These are phyloP conservation scores for Siniperca chuatsi DNA, from an alignment of 2,113 vertebrate species.

Conservation along the genomic window DNA sequence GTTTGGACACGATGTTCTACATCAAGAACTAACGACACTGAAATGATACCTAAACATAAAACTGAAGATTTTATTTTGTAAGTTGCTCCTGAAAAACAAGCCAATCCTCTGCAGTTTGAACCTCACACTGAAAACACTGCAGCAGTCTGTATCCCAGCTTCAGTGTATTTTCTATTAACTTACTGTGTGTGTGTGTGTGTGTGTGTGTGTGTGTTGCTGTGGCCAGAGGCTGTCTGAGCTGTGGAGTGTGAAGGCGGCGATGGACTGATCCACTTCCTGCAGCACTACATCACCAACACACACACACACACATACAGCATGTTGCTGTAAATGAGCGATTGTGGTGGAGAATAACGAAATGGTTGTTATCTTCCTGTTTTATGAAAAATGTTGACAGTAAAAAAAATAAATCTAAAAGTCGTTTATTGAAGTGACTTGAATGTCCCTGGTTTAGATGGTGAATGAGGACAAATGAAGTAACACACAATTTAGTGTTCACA, in stretches of 20 bases:
- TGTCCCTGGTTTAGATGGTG: neutral
- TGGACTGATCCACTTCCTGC: slow-evolving; percentile 47
- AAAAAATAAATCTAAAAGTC: neutral
- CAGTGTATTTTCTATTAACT: slow-evolving; percentile 1
- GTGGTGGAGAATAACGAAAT: no score
- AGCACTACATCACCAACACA: slow-evolving; percentile 6
- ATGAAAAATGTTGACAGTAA: neutral
- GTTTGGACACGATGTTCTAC: neutral
- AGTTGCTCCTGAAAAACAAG: neutral
- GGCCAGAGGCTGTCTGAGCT: slow-evolving; percentile 50
- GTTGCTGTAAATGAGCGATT: neutral
- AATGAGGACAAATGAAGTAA: neutral
- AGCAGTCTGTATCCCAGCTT: neutral
- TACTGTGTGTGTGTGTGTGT: slow-evolving; percentile 3
- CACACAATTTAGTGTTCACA: neutral
- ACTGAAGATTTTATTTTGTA: neutral
- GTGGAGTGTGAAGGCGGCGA: slow-evolving; percentile 62
- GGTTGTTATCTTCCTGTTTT: neutral
- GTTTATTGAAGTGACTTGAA: neutral
- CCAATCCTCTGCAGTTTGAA: slow-evolving; percentile 9
- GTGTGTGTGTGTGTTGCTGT: slow-evolving; percentile 1
- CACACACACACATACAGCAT: neutral
- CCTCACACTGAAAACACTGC: slow-evolving; percentile 17
- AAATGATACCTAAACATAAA: neutral
- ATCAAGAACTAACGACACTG: fast-evolving